phyloP scores from a whole-genome alignment of 1,140 invertebrate genomes.

The Trachymyrmex cornetzi region DNA sequence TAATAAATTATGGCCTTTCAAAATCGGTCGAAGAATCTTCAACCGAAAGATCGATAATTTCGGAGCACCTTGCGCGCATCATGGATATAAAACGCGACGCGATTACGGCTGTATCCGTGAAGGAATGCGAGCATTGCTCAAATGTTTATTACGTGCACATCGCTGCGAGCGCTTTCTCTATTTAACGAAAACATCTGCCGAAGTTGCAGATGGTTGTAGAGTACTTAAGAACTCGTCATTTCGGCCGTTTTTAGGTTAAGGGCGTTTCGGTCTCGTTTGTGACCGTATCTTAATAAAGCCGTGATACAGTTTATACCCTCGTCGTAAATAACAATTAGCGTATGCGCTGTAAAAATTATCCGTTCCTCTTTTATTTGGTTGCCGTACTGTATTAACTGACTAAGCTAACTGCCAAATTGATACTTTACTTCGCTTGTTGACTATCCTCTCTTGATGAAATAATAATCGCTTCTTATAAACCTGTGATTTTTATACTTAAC shows the following conservation, averaged over 20 bases:
- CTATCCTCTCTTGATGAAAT: not conserved
- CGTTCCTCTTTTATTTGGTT: conserved; percentile 68
- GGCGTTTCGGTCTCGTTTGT: conserved; percentile 16
- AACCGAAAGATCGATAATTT: not conserved
- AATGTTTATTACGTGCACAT: conserved; percentile 40
- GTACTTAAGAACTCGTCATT: conserved; percentile 31
- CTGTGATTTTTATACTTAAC: not conserved
- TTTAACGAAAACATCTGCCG: conserved; percentile 57
- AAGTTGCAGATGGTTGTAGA: conserved; percentile 55
- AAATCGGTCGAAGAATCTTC: not conserved
- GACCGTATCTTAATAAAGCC: conserved; percentile 74
- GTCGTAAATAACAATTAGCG: conserved; percentile 84
- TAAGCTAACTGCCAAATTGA: conserved; percentile 82
- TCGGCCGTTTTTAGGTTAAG: not conserved
- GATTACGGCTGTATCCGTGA: not conserved
- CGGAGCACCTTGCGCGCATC: not conserved
- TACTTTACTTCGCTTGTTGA: conserved; percentile 33
- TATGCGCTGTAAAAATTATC: conserved; percentile 76
- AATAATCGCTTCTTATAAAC: conserved; percentile 19
- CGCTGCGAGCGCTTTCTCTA: conserved; percentile 49
- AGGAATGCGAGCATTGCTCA: not conserved
- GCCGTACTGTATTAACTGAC: conserved; percentile 69
- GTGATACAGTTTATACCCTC: conserved; percentile 79
- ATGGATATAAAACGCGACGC: not conserved
- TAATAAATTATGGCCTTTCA: not conserved